Base-by-base conservation (phyloP, 2,797 vertebrate species). In the Melanotaenia parkinsoni region DNA sequence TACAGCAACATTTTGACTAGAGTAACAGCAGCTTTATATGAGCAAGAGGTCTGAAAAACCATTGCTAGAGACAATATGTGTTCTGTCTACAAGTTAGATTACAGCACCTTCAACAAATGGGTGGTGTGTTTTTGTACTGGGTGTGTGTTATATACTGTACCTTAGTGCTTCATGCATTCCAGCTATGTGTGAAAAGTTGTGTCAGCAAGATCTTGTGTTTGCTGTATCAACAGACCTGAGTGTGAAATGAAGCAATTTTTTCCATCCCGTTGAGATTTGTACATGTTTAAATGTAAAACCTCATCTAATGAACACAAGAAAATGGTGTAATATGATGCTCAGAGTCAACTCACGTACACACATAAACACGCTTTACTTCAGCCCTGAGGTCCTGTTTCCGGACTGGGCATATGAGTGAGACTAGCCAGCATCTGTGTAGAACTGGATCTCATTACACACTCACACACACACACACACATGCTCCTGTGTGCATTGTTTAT, bases 181-280 rank as follows among this genome's bases (percentile, higher is more conserved):
- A 58, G 43, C 24, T 61, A 2, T 33, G 11, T 71, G 35, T 60
- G 32, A 58, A 24, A 50, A 65, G 16, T 12, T 63, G 63, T 45
- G 30, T 67, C 33, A 58, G 8, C 62, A 38, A 47, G 26, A 61
- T 6, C 53, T 7, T 74, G 37, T 57, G 33, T 74, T 5, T 69
- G 47, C 26, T 43, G 38, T 75, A 63, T 82, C 80, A 89, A 85
- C 82, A 66, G 69, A 79, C 73, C 33, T 38, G 30, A 28, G 56
- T 80, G 70, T 67, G 76, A 81, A 73, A 74, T 73, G 61, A 72
- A 67, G 40, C 26, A 30, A 30, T 77, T 67, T 79, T 70, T 77
- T 83, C 69, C 82, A 89, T 90, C 79, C 85, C 80, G 47, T 66
- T 20, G 11, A 61, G 24, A 71, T 90, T 87, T 81, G 84, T 12